Base-by-base conservation (phyloP, 2,113 vertebrate genomes). In the Clarias batrachus region DNA sequence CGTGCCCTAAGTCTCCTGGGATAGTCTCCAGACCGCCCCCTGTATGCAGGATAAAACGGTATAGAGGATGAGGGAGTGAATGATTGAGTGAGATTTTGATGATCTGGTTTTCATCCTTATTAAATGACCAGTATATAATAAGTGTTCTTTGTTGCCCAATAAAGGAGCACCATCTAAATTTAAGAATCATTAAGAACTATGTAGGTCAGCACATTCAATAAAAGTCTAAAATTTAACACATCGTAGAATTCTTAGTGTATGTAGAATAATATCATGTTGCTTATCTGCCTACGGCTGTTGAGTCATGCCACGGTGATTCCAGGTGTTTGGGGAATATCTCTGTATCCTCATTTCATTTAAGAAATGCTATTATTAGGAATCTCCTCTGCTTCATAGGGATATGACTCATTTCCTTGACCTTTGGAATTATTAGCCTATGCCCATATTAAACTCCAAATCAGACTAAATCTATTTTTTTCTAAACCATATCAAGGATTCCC, bases 361-460 rank as follows among this genome's bases (percentile, higher is more conserved):
- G 23, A 86, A 41, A 70, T 23, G 85, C 63, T 80, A 80, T 86
- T 86, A 86, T 81, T 81, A 86, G 74, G 27, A 27, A 23, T 37
- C 76, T 66, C 78, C 52, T 59, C 63, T 81, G 76, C 52, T 70
- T 81, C 63, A 70, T 7, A 48, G 76, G 27, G 85, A 81, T 70
- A 54, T 85, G 62, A 85, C 48, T 85, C 84, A 85, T 4, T 81
- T 65, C 21, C 60, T 57, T 81, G 85, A 71, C 85, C 63, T 80
- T 80, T 70, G 21, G 70, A 70, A 66, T 80, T 78, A 85, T 66
- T 65, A 52, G n/a, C 60, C 21, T 80, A 57, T 37, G 14, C 30
- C 48, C 27, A 80, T 80, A 33, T 19, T 80, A 10, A 82, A 86
- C 52, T 80, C 52, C 77, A 70, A 80, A 80, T 59, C 30, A 68